Percentiles rank a stretch among this genome's conserved stretches.
These are phyloP conservation scores for Phaethornis superciliosus DNA, from an alignment of 2,113 vertebrate species.

Conservation along the genomic window DNA sequence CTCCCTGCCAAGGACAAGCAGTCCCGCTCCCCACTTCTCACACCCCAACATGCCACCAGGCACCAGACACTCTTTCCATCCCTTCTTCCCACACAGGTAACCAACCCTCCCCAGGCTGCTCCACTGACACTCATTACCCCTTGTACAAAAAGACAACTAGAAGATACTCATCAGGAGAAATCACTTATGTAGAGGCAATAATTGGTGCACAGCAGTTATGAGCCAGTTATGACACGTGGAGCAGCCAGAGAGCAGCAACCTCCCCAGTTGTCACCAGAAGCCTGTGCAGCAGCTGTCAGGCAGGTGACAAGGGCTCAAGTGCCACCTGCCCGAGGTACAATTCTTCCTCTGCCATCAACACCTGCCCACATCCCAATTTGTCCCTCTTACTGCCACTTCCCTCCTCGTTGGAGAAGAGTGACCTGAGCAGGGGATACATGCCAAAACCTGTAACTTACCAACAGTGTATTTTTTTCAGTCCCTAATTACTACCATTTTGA, in stretches of 20 bases:
- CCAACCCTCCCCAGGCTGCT: not conserved
- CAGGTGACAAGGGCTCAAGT: not conserved
- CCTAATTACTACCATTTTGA: not conserved
- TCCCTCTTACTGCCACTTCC: not conserved
- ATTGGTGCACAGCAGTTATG: not conserved
- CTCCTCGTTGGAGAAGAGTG: rapidly evolving
- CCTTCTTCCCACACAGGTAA: not conserved
- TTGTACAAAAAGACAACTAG: not conserved
- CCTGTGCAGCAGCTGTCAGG: rapidly evolving
- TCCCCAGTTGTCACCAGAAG: rapidly evolving
- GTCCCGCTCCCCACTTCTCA: not conserved
- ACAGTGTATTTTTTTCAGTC: rapidly evolving
- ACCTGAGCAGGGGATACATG: rapidly evolving
- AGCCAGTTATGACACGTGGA: rapidly evolving
- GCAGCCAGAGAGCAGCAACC: rapidly evolving
- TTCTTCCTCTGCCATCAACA: not conserved
- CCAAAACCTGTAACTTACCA: not conserved
- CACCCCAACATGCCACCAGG: rapidly evolving
- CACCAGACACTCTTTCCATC: rapidly evolving
- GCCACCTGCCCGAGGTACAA: rapidly evolving
- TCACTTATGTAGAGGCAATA: not conserved
- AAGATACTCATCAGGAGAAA: not conserved
- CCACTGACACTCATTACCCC: rapidly evolving
- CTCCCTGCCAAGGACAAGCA: rapidly evolving
- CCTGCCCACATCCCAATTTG: rapidly evolving